A percentile compares a stretch with the other conserved stretches of the same genome.
Conservation (phyloP, 2,888 invertebrate species). For the Sympetrum striolatum region DNA sequence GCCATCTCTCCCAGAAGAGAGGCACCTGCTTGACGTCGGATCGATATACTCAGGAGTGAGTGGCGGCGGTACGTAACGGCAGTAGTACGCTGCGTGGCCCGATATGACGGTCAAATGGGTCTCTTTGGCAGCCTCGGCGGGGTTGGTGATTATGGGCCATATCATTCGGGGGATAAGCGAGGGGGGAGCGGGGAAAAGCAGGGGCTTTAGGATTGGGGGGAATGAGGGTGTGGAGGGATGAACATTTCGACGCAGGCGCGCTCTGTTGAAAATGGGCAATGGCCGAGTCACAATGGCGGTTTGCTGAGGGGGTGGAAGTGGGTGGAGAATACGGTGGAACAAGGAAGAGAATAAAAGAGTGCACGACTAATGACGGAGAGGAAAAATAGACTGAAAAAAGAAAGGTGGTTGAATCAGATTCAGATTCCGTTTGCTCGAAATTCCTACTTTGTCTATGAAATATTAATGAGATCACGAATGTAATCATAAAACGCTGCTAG, state of each 20-base stretch:
- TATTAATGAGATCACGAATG: no score
- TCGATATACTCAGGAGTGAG: conserved; percentile 15
- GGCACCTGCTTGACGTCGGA: conserved; percentile 22
- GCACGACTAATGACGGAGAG: neutral
- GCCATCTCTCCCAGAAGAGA: neutral
- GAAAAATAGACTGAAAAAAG: neutral
- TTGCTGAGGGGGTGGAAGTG: neutral
- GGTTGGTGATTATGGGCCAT: conserved; percentile 30
- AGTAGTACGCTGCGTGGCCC: neutral
- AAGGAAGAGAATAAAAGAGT: neutral
- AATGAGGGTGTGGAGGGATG: neutral
- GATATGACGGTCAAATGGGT: conserved; percentile 21
- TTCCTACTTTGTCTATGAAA: no score
- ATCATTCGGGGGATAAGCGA: neutral
- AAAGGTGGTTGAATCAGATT: neutral
- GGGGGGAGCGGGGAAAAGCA: neutral
- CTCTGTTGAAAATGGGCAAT: conserved; percentile 1
- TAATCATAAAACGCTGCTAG: no score
- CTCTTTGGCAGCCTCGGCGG: neutral
- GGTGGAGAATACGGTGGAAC: neutral
- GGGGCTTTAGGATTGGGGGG: neutral
- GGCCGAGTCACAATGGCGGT: conserved; percentile 38
- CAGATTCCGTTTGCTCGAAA: no score
- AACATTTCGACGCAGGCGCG: conserved; percentile 36
- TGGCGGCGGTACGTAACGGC: neutral